Base-by-base conservation (phyloP, 2,888 invertebrate species). In the Scaptodrosophila latifasciaeformis region DNA sequence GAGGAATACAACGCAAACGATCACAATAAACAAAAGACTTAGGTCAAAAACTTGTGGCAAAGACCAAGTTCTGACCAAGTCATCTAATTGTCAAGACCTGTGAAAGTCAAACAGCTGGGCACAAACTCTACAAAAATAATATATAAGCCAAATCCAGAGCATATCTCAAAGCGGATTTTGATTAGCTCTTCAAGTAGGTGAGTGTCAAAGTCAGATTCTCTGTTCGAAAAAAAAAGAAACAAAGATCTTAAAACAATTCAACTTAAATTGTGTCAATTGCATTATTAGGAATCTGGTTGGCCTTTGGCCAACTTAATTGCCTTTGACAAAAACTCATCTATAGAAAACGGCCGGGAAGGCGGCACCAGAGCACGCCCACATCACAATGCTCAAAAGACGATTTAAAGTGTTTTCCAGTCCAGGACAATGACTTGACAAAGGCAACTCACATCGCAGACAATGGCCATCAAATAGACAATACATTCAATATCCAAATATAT, bases 271-370 rank as follows among this genome's bases (percentile, higher is more conserved):
- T 18, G 15, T 6, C 37, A 37, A 37, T 37, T 17, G 37, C 37
- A 37, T 17, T 15, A 34, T 31, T 43, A 13, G 13, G 52, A 50
- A 75, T 54, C 62, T 60, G 70, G 61, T 74, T 74, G 62, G 62
- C n/a, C 15, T 12, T 30, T 27, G 29, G 27, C 9, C 44, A 53
- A 45, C 70, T 60, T 76, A 79, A 79, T 75, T 76, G 69, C 57
- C 67, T 70, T 79, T 79, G 74, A 74, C 74, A 74, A 65, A 61
- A 57, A 12, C 47, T 24, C 15, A 34, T 2, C 31, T 12, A n/a
- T 34, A 15, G 4, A 13, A 37, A 17, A 37, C 24, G 24, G 17
- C 35, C 12, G 17, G 35, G 17, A 35, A 9, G 35, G 18, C 18
- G 37, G 17, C 37, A 37, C 37, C 42, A 13, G 21, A 7, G n/a